Conservation (phyloP, 2,888 invertebrate genomes). For the Galerucella pusilla region DNA sequence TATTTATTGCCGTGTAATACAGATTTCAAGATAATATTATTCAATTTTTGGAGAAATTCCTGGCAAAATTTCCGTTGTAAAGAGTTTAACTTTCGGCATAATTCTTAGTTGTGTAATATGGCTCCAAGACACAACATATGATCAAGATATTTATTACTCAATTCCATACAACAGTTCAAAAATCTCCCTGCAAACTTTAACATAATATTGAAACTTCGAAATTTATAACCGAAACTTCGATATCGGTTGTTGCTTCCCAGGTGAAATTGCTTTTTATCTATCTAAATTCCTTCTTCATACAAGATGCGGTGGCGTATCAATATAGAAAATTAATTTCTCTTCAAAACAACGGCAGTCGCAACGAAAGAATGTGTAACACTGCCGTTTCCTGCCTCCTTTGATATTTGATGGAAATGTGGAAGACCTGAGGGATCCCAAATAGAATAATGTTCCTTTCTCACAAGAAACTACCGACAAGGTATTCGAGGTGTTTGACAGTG, state of each 20-base stretch:
- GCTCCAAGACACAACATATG: too few species aligned
- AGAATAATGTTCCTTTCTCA: slow-evolving; percentile 17
- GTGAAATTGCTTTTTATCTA: slow-evolving; percentile 9
- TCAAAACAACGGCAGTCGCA: slow-evolving; percentile 18
- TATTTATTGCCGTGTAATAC: too few species aligned
- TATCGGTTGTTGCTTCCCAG: neutral
- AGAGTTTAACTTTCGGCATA: too few species aligned
- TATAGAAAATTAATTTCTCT: slow-evolving; percentile 34
- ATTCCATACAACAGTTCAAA: too few species aligned
- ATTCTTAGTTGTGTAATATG: too few species aligned
- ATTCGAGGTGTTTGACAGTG: neutral
- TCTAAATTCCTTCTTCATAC: slow-evolving; percentile 26
- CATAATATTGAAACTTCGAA: neutral
- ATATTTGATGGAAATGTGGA: slow-evolving; percentile 27
- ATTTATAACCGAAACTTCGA: neutral
- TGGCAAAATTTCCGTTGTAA: too few species aligned
- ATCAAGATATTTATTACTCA: too few species aligned
- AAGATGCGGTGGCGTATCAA: slow-evolving; percentile 23
- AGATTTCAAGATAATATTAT: too few species aligned
- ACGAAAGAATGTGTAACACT: slow-evolving; percentile 21
- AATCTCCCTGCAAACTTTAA: too few species aligned
- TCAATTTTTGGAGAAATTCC: too few species aligned
- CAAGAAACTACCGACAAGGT: slow-evolving; percentile 17
- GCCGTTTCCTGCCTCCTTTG: slow-evolving; percentile 25
- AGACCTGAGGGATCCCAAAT: slow-evolving; percentile 21